Evolutionary conservation across 2,888 invertebrate species (phyloP).

Genomic region (Nysson spinosus): DNA sequence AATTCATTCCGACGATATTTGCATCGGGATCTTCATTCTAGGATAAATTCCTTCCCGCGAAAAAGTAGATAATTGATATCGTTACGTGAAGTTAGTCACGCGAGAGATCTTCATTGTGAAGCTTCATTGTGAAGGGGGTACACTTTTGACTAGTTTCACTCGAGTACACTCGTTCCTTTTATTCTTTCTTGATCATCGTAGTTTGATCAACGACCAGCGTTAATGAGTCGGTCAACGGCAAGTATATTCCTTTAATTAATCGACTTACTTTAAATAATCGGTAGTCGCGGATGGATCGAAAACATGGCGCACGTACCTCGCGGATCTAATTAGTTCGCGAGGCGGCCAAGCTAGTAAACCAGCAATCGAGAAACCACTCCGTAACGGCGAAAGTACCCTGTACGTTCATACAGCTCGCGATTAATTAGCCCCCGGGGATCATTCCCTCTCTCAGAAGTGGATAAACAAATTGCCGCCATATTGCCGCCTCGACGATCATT

Average conservation of each 20-base stretch:
- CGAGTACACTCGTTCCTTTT: not conserved
- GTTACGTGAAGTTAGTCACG: too few species aligned
- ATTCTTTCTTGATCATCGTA: not conserved
- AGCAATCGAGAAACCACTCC: constrained; percentile 37
- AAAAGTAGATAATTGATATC: too few species aligned
- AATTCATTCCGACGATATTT: too few species aligned
- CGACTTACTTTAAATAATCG: constrained; percentile 54
- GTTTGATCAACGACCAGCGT: constrained; percentile 5
- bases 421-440: constrained; percentile 48
- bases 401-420: constrained; percentile 31
- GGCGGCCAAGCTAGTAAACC: constrained; percentile 11
- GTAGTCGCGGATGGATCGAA: constrained; percentile 22
- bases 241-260: constrained; percentile 48
- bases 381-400: constrained; percentile 10
- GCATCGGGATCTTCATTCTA: constrained; percentile 22
- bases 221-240: constrained; percentile 25
- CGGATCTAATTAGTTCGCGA: constrained; percentile 46
- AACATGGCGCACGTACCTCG: constrained; percentile 17
- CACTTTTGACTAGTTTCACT: too few species aligned
- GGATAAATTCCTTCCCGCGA: too few species aligned
- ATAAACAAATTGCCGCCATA: constrained; percentile 49
- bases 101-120: too few species aligned
- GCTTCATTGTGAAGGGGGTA: too few species aligned
- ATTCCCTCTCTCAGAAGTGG: constrained; percentile 8
- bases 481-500: constrained; percentile 1